Evolutionary conservation across 2,113 vertebrate genomes (phyloP), one percentile per base, ranked within the genome.

Genomic region (Machaerirhynchus nigripectus): DNA sequence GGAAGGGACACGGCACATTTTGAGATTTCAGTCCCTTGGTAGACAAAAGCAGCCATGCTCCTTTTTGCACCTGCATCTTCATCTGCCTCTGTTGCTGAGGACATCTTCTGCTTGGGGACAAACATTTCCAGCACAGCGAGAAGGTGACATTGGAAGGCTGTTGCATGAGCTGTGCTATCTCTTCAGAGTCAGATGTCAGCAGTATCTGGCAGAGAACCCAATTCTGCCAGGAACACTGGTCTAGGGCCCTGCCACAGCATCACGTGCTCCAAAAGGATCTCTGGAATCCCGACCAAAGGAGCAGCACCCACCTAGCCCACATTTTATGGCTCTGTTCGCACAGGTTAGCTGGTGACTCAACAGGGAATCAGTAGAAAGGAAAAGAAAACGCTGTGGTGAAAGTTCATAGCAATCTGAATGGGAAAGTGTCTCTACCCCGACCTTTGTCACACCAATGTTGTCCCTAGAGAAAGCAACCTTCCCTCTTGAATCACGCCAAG

Each of bases 11-110:
- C 0, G 0, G 7, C 37, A 64, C n/a, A 40, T 96, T 96, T 68
- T 61, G 70, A 79, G 77, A 75, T 94, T 94, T 96, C 91, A 94
- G 37, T 73, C 84, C 71, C 90, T 93, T 5, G 1, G 81, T 15
- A 70, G 90, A 95, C 52, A 92, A 90, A 95, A 96, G 74, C 19
- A 5, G 61, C 93, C 93, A 86, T 24, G 23, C 24, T 73, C 33
- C 37, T 64, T 90, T 86, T 75, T 46, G 50, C 46, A 76, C 33
- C 37, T 71, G 60, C 40, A 71, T 26, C 57, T 37, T 21, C 16
- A 46, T 71, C 46, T 69, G 23, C 63, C 33, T 53, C n/a, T 75
- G 13, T 76, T 73, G 61, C 59, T 87, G 61, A 44, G n/a, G 44
- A 64, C 44, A 16, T 68, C 50, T 60, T 55, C 67, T 89, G 57